Conservation (phyloP, 2,888 invertebrate genomes). For the Drosophila acutilabella region DNA sequence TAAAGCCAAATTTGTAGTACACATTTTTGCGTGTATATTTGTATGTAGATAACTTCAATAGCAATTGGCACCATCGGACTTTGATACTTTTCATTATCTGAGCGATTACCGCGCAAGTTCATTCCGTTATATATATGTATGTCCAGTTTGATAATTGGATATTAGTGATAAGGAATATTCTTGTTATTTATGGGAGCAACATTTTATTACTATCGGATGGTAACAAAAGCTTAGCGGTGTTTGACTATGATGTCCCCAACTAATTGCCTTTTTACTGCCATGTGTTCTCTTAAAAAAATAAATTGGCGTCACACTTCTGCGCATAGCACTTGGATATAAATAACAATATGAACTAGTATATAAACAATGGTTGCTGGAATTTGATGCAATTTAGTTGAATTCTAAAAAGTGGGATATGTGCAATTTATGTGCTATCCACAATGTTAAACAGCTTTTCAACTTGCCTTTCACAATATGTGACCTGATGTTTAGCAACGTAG, state of each 20-base stretch:
- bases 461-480: slow-evolving; percentile 10
- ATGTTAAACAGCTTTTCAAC: slow-evolving; percentile 4
- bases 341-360: neutral
- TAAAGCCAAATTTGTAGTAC: neutral
- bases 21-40: neutral
- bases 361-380: neutral
- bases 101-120: slow-evolving; percentile 21
- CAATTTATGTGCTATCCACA: neutral
- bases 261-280: slow-evolving; percentile 7
- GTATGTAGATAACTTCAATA: slow-evolving; percentile 5
- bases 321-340: neutral
- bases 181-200: slow-evolving; percentile 30
- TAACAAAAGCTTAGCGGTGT: slow-evolving; percentile 20
- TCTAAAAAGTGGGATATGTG: neutral
- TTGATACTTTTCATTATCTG: slow-evolving; percentile 36
- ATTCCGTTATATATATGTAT: slow-evolving; percentile 14
- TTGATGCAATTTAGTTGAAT: slow-evolving; percentile 1
- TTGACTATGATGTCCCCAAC: neutral
- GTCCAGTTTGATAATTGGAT: slow-evolving; percentile 51
- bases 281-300: neutral
- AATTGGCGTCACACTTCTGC: neutral
- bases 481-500: slow-evolving; percentile 6
- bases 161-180: slow-evolving; percentile 42
- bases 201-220: slow-evolving; percentile 23
- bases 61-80: slow-evolving; percentile 28